These are phyloP conservation scores for Microhierax caerulescens DNA, from an alignment of 2,797 vertebrate species.

Conservation along the genomic window DNA sequence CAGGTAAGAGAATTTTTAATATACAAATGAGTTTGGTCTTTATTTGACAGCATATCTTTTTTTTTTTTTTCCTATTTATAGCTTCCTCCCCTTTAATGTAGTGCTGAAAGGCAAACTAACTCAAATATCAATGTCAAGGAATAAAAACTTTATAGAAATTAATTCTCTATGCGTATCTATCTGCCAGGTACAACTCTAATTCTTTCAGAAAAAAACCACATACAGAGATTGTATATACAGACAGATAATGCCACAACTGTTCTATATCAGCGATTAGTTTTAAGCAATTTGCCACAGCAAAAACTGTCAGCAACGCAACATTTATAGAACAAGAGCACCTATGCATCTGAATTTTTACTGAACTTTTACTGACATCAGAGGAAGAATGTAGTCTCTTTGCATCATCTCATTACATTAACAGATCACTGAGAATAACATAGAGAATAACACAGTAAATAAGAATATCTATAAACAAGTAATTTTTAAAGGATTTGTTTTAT, in stretches of 20 bases:
- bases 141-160: neutral
- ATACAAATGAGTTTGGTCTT: neutral
- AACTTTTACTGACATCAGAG: neutral
- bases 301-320: neutral
- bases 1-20: neutral
- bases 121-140: neutral
- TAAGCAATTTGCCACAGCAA: neutral
- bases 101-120: neutral
- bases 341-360: neutral
- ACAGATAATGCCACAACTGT: neutral
- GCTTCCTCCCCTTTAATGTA: neutral
- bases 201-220: neutral
- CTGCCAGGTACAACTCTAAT: neutral
- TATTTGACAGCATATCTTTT: neutral
- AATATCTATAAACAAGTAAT: neutral
- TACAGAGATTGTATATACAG: neutral
- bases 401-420: neutral
- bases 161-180: neutral
- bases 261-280: neutral
- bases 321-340: neutral
- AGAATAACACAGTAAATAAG: neutral
- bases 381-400: neutral
- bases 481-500: neutral
- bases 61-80: neutral
- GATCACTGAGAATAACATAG: neutral